A percentile compares a stretch with the other conserved stretches of the same genome.
These are phyloP conservation scores for Drosophila watanabei DNA, from an alignment of 1,140 invertebrate species.

Conservation along the genomic window DNA sequence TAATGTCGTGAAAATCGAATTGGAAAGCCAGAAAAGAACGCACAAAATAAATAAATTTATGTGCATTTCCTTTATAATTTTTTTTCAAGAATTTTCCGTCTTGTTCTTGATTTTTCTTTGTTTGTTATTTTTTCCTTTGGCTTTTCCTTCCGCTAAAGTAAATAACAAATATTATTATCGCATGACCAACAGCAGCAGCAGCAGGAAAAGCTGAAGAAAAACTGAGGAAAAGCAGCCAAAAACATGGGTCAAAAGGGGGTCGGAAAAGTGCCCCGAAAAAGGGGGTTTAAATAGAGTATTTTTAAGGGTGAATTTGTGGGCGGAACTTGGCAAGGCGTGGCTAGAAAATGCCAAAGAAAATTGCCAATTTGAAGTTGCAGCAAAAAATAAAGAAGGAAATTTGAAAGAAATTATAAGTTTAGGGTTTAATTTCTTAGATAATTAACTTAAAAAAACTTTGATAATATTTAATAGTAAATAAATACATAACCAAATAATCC, in stretches of 20 bases:
- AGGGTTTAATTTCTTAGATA: no score
- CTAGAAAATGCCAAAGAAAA: constrained; percentile 42
- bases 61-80: constrained; percentile 79
- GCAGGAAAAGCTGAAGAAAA: constrained; percentile 4
- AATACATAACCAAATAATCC: no score
- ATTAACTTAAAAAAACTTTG: no score
- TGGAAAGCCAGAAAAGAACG: constrained; percentile 22
- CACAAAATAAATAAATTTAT: constrained; percentile 82
- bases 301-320: constrained; percentile 4
- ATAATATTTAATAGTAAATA: no score
- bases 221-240: constrained; percentile 32
- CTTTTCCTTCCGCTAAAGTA: constrained; percentile 84
- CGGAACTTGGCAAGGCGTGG: constrained; percentile 14
- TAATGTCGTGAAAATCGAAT: constrained; percentile 29
- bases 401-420: not conserved
- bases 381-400: not conserved
- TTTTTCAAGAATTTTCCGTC: constrained; percentile 33
- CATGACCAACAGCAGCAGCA: constrained; percentile 59
- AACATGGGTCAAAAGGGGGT: constrained; percentile 10
- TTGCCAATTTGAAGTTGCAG: constrained; percentile 34
- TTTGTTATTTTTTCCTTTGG: constrained; percentile 28
- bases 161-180: constrained; percentile 86
- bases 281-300: not conserved
- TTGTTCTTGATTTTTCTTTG: constrained; percentile 22
- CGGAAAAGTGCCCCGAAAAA: not conserved